Evolutionary conservation across 2,113 vertebrate species (phyloP), one percentile per base, ranked within the genome.

Genomic region (Saguinus imperator): DNA sequence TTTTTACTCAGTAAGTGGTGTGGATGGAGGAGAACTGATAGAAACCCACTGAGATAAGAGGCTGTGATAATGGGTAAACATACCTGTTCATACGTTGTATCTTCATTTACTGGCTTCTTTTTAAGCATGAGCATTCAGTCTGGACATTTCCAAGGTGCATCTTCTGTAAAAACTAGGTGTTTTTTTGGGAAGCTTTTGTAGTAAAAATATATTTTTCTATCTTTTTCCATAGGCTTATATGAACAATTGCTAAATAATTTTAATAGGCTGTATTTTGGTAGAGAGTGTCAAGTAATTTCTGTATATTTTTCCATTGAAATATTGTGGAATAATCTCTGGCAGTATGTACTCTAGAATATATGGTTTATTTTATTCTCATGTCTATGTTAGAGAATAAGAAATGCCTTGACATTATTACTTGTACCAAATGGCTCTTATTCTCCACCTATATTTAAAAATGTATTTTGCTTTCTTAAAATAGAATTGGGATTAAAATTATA

Each of bases 331-430:
- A 87, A 72, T 37, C 37, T 20, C 18, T 89, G 45, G 32, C 73
- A 75, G 5, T 37, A n/a, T n/a, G 4, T 58, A 29, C 3, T 55
- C 79, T 87, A 29, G 76, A 75, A 52, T 66, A 37, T 12, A 40
- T 80, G 13, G 50, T 87, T 92, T 89, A 37, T 82, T 86, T 92
- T 77, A 87, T 72, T 87, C 27, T 94, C 20, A n/a, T 55, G 40
- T 76, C 86, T 80, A 32, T 80, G 5, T 64, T 75, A 68, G 37
- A 83, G 40, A 95, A 87, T 29, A 84, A 89, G 70, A 84, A 95
- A 87, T n/a, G 20, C 8, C 5, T 52, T 75, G 0, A 21, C 6
- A 61, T 58, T 45, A 17, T 40, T 87, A 43, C 29, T 57, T 92
- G 25, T 92, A 35, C 48, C 6, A 75, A 66, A 73, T 92, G 45